Percentiles rank a stretch among this genome's conserved stretches.
phyloP scores from a whole-genome alignment of 2,113 vertebrate species.

The Balaenoptera acutorostrata region DNA sequence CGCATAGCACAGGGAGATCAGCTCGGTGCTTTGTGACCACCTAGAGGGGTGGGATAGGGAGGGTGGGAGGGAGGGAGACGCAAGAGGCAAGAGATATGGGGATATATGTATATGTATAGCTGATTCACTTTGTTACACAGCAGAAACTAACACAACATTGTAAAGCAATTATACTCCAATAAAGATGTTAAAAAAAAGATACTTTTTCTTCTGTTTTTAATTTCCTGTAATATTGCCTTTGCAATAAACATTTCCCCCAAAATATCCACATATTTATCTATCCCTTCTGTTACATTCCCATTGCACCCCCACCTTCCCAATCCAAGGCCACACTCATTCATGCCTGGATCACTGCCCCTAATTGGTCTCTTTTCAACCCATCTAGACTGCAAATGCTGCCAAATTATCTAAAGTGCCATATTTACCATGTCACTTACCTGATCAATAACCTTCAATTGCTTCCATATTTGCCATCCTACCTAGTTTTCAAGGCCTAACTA shows the following conservation, averaged over 20 bases:
- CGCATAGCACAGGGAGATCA: too few species aligned
- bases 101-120: too few species aligned
- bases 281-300: neutral
- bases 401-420: slow-evolving; percentile 5
- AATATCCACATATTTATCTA: slow-evolving; percentile 17
- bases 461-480: neutral
- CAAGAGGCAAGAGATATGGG: too few species aligned
- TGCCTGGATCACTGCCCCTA: neutral
- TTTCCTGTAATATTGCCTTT: slow-evolving; percentile 34
- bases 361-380: neutral
- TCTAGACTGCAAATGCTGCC: neutral
- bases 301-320: neutral
- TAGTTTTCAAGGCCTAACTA: neutral
- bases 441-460: neutral
- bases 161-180: too few species aligned
- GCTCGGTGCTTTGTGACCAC: too few species aligned
- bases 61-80: too few species aligned
- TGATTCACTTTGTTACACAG: too few species aligned
- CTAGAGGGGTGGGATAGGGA: too few species aligned
- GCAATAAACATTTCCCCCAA: neutral
- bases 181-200: neutral
- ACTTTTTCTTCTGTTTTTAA: slow-evolving; percentile 42
- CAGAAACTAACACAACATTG: too few species aligned
- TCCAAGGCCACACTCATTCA: neutral
- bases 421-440: slow-evolving; percentile 1